These are phyloP conservation scores for Stylophora pistillata DNA, from an alignment of 64 coral and sea anemone species.

Conservation along the genomic window DNA sequence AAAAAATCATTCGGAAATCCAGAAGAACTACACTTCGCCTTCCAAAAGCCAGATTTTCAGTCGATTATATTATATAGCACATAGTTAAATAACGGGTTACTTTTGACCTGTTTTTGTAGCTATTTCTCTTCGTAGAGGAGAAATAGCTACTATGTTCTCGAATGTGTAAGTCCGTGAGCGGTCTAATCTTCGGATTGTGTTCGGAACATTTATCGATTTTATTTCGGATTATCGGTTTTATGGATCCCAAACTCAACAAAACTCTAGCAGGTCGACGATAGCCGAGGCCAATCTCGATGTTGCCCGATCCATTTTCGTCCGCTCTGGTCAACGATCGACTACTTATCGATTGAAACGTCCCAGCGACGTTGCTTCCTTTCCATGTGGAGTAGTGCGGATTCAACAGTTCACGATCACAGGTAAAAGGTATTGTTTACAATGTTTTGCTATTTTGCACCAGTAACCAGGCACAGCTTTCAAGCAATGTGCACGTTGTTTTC, in stretches of 20 bases:
- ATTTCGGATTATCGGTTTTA: slow-evolving; percentile 42
- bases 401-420: slow-evolving; percentile 20
- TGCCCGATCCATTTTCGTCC: slow-evolving; percentile 22
- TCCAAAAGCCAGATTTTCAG: too few species aligned
- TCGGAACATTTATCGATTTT: background rate
- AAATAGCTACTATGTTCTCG: slow-evolving; percentile 33
- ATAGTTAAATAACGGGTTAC: too few species aligned
- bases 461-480: slow-evolving; percentile 63
- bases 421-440: slow-evolving; percentile 54
- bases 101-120: too few species aligned
- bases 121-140: slow-evolving; percentile 5
- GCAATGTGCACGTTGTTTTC: background rate
- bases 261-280: slow-evolving; percentile 3
- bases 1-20: too few species aligned
- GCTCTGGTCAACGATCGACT: background rate
- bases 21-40: too few species aligned
- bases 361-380: slow-evolving; percentile 48
- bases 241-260: slow-evolving; percentile 15
- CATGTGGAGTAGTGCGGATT: slow-evolving; percentile 30
- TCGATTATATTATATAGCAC: too few species aligned
- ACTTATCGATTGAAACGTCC: slow-evolving; percentile 58
- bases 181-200: slow-evolving; percentile 19
- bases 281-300: slow-evolving; percentile 24
- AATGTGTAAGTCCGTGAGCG: slow-evolving; percentile 18
- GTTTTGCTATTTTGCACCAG: slow-evolving; percentile 69